Percentiles rank a stretch among this genome's conserved stretches.
Evolutionary conservation across 2,888 invertebrate species (phyloP).

Genomic region (Drosophila colorata): DNA sequence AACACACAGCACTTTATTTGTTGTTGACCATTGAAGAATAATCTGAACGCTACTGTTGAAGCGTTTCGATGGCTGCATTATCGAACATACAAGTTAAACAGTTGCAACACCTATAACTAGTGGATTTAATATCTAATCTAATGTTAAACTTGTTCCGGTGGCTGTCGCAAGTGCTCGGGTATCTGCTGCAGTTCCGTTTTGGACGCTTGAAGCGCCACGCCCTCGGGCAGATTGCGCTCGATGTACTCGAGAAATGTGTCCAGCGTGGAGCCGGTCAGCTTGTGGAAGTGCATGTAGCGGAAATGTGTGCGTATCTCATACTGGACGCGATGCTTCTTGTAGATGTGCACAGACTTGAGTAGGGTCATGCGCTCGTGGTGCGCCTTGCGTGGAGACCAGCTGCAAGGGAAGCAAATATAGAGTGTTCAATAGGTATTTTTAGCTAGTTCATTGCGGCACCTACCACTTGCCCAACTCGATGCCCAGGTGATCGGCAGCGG

Average conservation of each 20-base stretch:
- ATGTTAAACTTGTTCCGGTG: slow-evolving; percentile 76
- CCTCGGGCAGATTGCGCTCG: slow-evolving; percentile 98
- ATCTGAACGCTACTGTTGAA: slow-evolving; percentile 32
- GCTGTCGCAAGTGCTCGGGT: slow-evolving; percentile 87
- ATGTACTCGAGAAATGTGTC: slow-evolving; percentile 98
- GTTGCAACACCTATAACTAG: slow-evolving; percentile 25
- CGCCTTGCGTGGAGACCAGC: slow-evolving; percentile 90
- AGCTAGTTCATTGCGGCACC: slow-evolving; percentile 16
- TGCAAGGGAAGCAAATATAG: slow-evolving; percentile 85
- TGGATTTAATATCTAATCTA: slow-evolving; percentile 20
- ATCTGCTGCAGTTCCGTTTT: slow-evolving; percentile 89
- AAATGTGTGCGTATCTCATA: slow-evolving; percentile 98
- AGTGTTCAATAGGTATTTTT: not conserved
- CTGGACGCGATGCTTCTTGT: slow-evolving; percentile 97
- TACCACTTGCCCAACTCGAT: slow-evolving; percentile 91
- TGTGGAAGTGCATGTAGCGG: slow-evolving; percentile 92
- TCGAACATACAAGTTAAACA: not conserved
- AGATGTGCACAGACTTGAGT: slow-evolving; percentile 94
- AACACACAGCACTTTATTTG: slow-evolving; percentile 39
- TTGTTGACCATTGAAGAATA: slow-evolving; percentile 33
- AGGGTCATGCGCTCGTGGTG: slow-evolving; percentile 92
- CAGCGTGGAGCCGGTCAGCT: slow-evolving; percentile 97
- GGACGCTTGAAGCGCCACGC: slow-evolving; percentile 96
- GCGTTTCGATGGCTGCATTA: slow-evolving; percentile 4
- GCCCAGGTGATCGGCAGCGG: slow-evolving; percentile 92